Conservation (phyloP, 2,113 vertebrate species). For the Thryonomys swinderianus region DNA sequence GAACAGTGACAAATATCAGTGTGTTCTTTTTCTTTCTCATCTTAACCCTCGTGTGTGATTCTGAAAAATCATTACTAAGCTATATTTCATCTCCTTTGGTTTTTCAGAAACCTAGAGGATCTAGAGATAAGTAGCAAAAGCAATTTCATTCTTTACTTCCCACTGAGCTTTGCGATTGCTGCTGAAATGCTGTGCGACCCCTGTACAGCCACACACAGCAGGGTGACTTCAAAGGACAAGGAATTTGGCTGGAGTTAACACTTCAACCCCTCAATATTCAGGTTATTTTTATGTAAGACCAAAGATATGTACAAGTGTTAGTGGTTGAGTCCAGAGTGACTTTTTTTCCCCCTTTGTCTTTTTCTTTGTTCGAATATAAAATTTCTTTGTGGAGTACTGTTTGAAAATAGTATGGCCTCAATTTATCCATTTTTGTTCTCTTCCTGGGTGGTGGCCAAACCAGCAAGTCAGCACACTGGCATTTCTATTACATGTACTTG, state of each 20-base stretch:
- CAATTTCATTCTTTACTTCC: slow-evolving; percentile 76
- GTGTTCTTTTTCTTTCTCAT: slow-evolving; percentile 41
- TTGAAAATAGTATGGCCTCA: background rate
- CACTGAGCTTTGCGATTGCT: slow-evolving; percentile 72
- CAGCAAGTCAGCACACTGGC: background rate
- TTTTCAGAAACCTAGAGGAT: slow-evolving; percentile 68
- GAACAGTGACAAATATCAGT: slow-evolving; percentile 33
- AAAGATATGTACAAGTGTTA: slow-evolving; percentile 23
- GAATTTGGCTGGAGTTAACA: slow-evolving; percentile 75
- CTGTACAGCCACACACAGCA: slow-evolving; percentile 57
- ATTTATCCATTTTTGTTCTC: background rate
- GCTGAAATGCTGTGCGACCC: slow-evolving; percentile 78
- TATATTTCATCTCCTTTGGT: slow-evolving; percentile 60
- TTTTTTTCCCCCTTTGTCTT: background rate
- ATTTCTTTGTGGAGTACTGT: background rate
- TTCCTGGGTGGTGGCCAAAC: background rate
- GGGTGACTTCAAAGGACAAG: slow-evolving; percentile 68
- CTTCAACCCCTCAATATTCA: slow-evolving; percentile 52
- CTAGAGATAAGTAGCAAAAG: slow-evolving; percentile 75
- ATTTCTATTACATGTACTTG: slow-evolving; percentile 35
- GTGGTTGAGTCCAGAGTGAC: background rate
- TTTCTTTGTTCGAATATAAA: slow-evolving; percentile 39
- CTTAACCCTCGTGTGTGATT: slow-evolving; percentile 40
- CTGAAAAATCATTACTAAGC: slow-evolving; percentile 61
- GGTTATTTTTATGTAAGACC: slow-evolving; percentile 67